Evolutionary conservation across 2,797 vertebrate species (phyloP).

Genomic region (Alectoris magna): DNA sequence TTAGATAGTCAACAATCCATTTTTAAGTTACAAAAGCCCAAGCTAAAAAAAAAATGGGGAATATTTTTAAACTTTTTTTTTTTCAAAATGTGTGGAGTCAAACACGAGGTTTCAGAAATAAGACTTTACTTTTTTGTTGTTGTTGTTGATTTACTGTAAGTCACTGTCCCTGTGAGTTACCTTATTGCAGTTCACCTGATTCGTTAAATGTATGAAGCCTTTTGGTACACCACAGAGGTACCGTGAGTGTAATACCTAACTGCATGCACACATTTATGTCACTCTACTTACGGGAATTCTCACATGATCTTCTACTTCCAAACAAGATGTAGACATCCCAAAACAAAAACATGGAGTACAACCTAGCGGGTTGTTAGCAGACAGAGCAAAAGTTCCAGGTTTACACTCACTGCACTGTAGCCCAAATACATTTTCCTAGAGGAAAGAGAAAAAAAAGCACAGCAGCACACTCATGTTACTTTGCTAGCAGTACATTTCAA

Average conservation of each 20-base stretch:
- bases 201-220: neutral
- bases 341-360: conserved; percentile 92
- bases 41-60: neutral
- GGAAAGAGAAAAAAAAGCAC: neutral
- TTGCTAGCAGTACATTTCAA: neutral
- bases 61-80: neutral
- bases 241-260: neutral
- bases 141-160: neutral
- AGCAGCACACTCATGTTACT: neutral
- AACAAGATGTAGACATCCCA: conserved; percentile 85
- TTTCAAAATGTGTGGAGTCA: neutral
- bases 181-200: neutral
- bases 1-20: neutral
- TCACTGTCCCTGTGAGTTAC: accelerated
- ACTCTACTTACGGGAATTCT: conserved; percentile 82
- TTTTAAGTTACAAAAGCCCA: neutral
- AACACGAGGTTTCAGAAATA: neutral
- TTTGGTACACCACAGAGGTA: neutral
- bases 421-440: conserved; percentile 88
- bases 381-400: conserved; percentile 86
- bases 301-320: conserved; percentile 85
- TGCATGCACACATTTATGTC: no score
- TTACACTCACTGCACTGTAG: conserved; percentile 88
- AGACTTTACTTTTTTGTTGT: neutral
- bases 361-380: conserved; percentile 75